Base-by-base conservation (phyloP, 2,888 invertebrate species). In the Julus scandinavius region DNA sequence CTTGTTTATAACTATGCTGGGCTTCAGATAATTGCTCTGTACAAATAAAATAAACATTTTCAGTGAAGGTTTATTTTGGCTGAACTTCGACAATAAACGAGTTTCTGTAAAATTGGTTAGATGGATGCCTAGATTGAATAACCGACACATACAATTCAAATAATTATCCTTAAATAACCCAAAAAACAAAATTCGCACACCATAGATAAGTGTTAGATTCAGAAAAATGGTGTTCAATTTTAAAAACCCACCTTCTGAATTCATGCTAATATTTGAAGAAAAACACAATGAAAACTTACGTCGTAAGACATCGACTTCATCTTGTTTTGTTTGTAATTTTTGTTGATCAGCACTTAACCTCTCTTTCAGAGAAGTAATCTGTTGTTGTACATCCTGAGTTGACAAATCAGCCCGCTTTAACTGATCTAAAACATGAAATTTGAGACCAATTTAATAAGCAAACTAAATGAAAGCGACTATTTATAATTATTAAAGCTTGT, bases 1-100 rank as follows among this genome's bases (percentile, higher is more conserved):
- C 93, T 90, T 93, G 93, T 90, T 93, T 93, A 89, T 92, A 92
- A 87, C 91, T 91, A 90, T 93, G 93, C 89, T 93, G 92, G 50
- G 93, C 91, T 88, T 91, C 91, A 38, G 91, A 90, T 84, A 92
- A 90, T 84, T 90, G 90, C 88, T 91, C 92, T 92, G 90, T 5
- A 90, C 1, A 40, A 80, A 80, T 15, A 7, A 29, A 80, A 80
- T 0, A 80, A 29, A 38, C 29, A 80, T 7, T 29, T 11, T 11
- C 29, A 29, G 13, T 80, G 5, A 15, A 54, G 15, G 15, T 3
- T 80, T 49, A 45, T 80, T 87, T 9, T n/a, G 2, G 20, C 9
- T 41, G 41, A 17, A 6, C 20, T n/a, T 72, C 13, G 13, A 1
- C n/a, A 87, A 45, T 11, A 13, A 15, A 54, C 54, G 11, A 72